Evolutionary conservation across 2,888 invertebrate genomes (phyloP), one percentile per base, ranked within the genome.

Genomic region (Mongoloraphidia duomilia): DNA sequence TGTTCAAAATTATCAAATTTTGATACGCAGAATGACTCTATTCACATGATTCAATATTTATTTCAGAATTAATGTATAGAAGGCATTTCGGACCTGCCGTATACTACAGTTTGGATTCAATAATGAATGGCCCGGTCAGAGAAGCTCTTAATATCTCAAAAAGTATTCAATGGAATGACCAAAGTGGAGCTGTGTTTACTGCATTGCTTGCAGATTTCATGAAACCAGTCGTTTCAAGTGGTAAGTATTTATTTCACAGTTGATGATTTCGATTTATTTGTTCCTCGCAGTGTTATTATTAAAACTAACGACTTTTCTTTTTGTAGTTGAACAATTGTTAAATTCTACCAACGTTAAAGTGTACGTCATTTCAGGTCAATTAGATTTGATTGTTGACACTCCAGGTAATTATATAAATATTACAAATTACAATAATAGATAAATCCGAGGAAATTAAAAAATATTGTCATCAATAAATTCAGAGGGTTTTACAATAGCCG

Each of bases 361-460:
- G 1, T 75, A 75, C 35, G 81, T 88, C 13, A 82, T 83, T 61
- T 84, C 79, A 55, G 89, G 87, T 34, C 88, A 90, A 59, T 70
- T 91, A 53, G 91, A 92, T 65, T 73, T 91, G 13, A 89, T 91
- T 59, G 87, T 87, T 53, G 81, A 84, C 58, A 87, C 88, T 12
- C 77, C 84, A 55, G 90, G 89, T 77, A 72, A 69, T 17, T 46
- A n/a, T n/a, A n/a, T n/a, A n/a, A n/a, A n/a, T n/a, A n/a, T n/a
- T n/a, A n/a, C n/a, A 26, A 26, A 17, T 3, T 17, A 17, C 6
- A 26, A 26, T 26, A 6, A 3, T 26, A 26, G 26, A 26, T 26
- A 26, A 26, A 26, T 26, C 6, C 26, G 26, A 26, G 5, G 26
- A 26, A 26, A 26, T 26, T 4, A 17, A 17, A 26, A 26, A 26